These are phyloP conservation scores for Junonia oenone DNA, from an alignment of 2,888 invertebrate species.

Conservation along the genomic window DNA sequence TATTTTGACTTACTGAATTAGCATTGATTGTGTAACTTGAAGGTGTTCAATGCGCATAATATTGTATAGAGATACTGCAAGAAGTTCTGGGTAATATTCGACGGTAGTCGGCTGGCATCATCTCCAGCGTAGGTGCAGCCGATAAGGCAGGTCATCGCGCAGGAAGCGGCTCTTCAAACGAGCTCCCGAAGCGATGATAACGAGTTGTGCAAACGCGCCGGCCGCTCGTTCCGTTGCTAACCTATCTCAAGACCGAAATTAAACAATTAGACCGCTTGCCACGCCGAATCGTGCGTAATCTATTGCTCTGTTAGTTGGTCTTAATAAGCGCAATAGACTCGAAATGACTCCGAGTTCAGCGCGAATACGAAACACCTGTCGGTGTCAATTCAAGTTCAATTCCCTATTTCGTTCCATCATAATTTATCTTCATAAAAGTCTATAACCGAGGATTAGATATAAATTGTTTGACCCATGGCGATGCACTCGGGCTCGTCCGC, in stretches of 20 bases:
- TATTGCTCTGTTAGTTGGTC: slow-evolving; percentile 27
- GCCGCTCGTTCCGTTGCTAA: slow-evolving; percentile 42
- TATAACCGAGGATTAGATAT: not conserved
- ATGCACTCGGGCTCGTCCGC: not conserved
- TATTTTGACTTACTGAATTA: too few species aligned
- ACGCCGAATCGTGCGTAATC: slow-evolving; percentile 29
- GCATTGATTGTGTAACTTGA: not conserved
- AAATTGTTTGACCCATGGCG: not conserved
- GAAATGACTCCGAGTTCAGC: slow-evolving; percentile 13
- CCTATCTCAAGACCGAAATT: slow-evolving; percentile 43
- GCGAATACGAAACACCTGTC: slow-evolving; percentile 29
- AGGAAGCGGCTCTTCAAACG: slow-evolving; percentile 69
- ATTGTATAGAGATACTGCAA: not conserved
- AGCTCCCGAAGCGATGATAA: slow-evolving; percentile 49
- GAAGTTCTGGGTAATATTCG: not conserved
- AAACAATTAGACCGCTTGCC: slow-evolving; percentile 29
- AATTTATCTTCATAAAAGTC: not conserved
- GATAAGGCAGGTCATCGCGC: slow-evolving; percentile 60
- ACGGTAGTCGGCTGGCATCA: slow-evolving; percentile 17
- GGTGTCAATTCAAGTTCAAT: slow-evolving; percentile 25
- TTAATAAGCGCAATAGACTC: slow-evolving; percentile 32
- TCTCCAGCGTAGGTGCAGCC: slow-evolving; percentile 25
- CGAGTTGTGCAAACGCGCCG: slow-evolving; percentile 53
- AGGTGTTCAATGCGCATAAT: not conserved
- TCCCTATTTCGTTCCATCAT: not conserved